A percentile compares a stretch with the other conserved stretches of the same genome.
Evolutionary conservation across 2,113 vertebrate species (phyloP).

Genomic region (Carettochelys insculpta): DNA sequence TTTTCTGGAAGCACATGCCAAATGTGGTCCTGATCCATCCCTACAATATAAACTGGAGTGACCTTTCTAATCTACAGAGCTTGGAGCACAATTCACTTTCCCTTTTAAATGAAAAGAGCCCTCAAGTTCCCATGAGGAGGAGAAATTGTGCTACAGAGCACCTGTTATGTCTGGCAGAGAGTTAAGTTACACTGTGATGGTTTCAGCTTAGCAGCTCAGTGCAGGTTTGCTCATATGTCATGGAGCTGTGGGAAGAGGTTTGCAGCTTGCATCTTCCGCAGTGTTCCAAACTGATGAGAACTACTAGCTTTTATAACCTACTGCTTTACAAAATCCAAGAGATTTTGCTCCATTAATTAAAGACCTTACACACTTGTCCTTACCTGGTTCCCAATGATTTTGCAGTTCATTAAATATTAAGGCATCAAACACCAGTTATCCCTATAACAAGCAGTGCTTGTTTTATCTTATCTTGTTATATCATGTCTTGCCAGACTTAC

Average conservation of each 20-base stretch:
- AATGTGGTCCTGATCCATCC: not conserved
- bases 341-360: not conserved
- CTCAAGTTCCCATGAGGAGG: not conserved
- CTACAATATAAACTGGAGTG: not conserved
- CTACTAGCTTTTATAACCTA: not conserved
- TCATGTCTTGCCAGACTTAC: not conserved
- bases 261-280: not conserved
- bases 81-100: accelerated
- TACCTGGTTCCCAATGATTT: not conserved
- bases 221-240: not conserved
- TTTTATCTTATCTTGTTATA: no score
- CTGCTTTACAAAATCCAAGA: not conserved
- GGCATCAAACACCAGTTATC: not conserved
- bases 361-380: not conserved
- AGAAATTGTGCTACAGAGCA: not conserved
- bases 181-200: no score
- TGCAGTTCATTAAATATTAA: not conserved
- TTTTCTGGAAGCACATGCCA: not conserved
- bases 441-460: not conserved
- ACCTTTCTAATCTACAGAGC: not conserved
- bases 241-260: not conserved
- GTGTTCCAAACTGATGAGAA: not conserved
- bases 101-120: not conserved
- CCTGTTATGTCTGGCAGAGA: not conserved
- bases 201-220: not conserved